These are phyloP conservation scores for Caradrina clavipalpis DNA, from an alignment of 2,888 invertebrate genomes.

Conservation along the genomic window DNA sequence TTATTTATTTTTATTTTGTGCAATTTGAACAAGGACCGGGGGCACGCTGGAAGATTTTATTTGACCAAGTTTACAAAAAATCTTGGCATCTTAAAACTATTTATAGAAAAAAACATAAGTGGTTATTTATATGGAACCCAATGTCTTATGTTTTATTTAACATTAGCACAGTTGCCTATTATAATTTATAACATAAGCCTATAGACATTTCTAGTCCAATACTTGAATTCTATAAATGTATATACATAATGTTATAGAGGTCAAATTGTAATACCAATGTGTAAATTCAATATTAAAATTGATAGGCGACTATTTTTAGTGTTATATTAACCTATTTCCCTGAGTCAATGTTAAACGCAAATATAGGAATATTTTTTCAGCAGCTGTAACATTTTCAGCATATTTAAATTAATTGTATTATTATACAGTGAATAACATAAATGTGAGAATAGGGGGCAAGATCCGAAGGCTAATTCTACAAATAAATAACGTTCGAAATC, in stretches of 20 bases:
- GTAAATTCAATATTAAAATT: conserved; percentile 26
- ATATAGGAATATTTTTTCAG: conserved; percentile 3
- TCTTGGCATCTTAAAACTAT: too few species aligned
- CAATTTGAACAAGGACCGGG: too few species aligned
- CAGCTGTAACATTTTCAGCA: conserved; percentile 18
- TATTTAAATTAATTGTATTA: conserved; percentile 3
- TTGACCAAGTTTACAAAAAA: too few species aligned
- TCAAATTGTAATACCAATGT: background rate
- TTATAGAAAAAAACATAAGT: too few species aligned
- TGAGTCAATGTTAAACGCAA: conserved; percentile 48
- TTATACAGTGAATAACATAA: conserved; percentile 9
- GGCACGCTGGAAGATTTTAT: too few species aligned
- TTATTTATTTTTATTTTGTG: too few species aligned
- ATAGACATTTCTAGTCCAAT: conserved; percentile 10
- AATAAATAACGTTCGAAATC: too few species aligned
- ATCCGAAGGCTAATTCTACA: too few species aligned
- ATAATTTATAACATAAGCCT: background rate
- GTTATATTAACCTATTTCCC: conserved; percentile 40
- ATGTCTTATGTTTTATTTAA: too few species aligned
- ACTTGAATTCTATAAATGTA: background rate
- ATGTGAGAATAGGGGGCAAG: background rate
- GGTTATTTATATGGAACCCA: too few species aligned
- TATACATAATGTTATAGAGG: conserved; percentile 10
- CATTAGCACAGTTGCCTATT: too few species aligned
- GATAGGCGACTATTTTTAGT: conserved; percentile 20